Evolutionary conservation across 2,888 invertebrate genomes (phyloP).

Genomic region (Morpho deidamia): DNA sequence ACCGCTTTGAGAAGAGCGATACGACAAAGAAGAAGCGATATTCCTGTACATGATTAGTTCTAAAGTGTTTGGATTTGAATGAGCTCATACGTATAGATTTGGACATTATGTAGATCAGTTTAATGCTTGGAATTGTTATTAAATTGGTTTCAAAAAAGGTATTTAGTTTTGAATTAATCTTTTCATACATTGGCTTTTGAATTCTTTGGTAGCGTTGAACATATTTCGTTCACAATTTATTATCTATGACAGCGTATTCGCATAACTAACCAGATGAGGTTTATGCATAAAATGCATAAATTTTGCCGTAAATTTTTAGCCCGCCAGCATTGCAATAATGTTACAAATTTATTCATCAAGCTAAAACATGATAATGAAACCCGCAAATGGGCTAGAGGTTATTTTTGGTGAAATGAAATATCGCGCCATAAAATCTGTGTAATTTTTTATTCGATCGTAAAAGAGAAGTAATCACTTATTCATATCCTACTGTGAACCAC

Average conservation of each 20-base stretch:
- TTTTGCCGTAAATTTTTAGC: constrained; percentile 4
- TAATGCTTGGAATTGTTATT: no score
- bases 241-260: background rate
- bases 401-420: background rate
- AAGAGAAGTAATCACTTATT: no score
- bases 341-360: constrained; percentile 8
- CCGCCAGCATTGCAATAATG: background rate
- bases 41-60: no score
- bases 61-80: no score
- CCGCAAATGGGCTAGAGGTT: constrained; percentile 1
- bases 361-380: constrained; percentile 7
- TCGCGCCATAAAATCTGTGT: background rate
- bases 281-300: constrained; percentile 11
- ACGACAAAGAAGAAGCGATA: no score
- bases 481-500: no score
- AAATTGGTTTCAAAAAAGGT: no score
- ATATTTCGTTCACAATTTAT: background rate
- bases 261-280: constrained; percentile 6
- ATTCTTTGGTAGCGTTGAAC: background rate
- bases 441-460: no score
- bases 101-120: no score
- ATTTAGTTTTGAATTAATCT: background rate
- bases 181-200: background rate
- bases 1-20: no score
- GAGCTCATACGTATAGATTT: no score